Conservation (phyloP, 2,113 vertebrate genomes). For the Embiotoca jacksoni region DNA sequence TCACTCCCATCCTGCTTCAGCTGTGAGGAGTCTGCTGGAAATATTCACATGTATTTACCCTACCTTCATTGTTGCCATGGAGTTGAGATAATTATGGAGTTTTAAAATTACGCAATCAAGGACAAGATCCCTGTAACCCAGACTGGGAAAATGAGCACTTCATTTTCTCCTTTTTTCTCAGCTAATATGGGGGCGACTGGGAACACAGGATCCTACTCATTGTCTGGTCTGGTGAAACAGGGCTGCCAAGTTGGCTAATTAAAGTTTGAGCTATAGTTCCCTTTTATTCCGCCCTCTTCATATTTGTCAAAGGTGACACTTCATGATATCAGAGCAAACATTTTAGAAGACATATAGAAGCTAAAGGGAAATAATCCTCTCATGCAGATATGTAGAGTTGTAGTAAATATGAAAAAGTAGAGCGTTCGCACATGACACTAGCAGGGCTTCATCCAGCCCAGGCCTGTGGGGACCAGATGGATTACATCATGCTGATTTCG, state of each 20-base stretch:
- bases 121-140: constrained; percentile 37
- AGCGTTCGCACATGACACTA: not conserved
- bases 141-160: constrained; percentile 71
- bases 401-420: not conserved
- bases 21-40: not conserved
- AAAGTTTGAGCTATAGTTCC: constrained; percentile 57
- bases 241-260: constrained; percentile 67
- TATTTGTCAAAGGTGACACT: constrained; percentile 48
- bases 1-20: not conserved
- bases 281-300: constrained; percentile 35
- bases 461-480: not conserved
- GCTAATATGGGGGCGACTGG: constrained; percentile 52
- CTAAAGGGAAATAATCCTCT: not conserved
- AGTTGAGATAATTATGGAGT: constrained; percentile 69
- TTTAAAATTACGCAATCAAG: constrained; percentile 72
- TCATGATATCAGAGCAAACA: constrained; percentile 20
- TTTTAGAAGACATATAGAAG: constrained; percentile 1
- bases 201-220: constrained; percentile 63
- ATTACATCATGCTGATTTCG: not conserved
- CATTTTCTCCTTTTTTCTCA: constrained; percentile 55
- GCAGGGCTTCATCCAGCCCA: not conserved
- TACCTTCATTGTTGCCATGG: constrained; percentile 47
- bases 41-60: not conserved
- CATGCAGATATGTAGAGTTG: not conserved
- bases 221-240: constrained; percentile 66